These are phyloP conservation scores for Heliconius hewitsoni DNA, from an alignment of 1,140 invertebrate genomes.

Conservation along the genomic window DNA sequence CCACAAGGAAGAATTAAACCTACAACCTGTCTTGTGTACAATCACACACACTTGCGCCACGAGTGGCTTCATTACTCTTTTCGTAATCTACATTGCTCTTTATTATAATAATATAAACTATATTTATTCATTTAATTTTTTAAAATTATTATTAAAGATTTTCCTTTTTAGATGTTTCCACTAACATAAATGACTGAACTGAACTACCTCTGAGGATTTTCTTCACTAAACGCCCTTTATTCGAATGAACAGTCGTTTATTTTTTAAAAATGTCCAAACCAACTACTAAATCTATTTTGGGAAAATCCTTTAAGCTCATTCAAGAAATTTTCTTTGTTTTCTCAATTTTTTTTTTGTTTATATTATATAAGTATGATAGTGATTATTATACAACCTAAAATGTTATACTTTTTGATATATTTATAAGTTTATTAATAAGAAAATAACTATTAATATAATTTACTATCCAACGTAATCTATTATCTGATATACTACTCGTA, in stretches of 20 bases:
- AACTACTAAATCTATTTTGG: slow-evolving; percentile 5
- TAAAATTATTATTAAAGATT: not conserved
- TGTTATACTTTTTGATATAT: too few species aligned
- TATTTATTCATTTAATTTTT: too few species aligned
- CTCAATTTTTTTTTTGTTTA: not conserved
- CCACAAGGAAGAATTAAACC: too few species aligned
- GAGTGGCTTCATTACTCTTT: too few species aligned
- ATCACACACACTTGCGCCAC: too few species aligned
- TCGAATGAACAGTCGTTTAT: slow-evolving; percentile 3
- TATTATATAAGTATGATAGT: not conserved
- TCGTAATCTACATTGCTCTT: too few species aligned
- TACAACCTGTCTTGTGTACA: too few species aligned
- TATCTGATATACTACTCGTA: too few species aligned
- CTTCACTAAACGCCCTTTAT: not conserved
- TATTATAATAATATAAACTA: too few species aligned
- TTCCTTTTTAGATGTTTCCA: not conserved
- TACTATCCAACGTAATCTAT: too few species aligned
- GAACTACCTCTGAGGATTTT: not conserved
- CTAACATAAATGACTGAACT: not conserved
- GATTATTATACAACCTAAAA: not conserved
- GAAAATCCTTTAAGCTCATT: not conserved
- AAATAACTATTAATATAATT: too few species aligned
- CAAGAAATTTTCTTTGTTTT: not conserved
- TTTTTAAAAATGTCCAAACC: slow-evolving; percentile 12
- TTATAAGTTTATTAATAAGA: too few species aligned